Evolutionary conservation across 2,113 vertebrate genomes (phyloP).

Genomic region (Etheostoma spectabile): DNA sequence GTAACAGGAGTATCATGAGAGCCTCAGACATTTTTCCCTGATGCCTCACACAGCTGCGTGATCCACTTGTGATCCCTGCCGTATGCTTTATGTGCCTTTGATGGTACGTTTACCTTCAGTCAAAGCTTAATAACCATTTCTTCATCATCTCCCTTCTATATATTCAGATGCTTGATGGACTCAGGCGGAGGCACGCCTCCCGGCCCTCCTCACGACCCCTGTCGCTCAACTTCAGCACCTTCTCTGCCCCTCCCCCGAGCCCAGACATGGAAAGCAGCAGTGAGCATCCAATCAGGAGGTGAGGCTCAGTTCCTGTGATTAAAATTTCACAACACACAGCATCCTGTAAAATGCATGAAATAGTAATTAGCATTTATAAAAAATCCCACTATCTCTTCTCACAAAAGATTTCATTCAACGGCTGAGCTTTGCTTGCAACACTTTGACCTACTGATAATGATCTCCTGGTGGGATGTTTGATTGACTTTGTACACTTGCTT

Average conservation of each 20-base stretch:
- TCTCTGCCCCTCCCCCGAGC: conserved; percentile 81
- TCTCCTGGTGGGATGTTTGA: conserved; percentile 50
- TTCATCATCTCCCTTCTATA: conserved; percentile 3
- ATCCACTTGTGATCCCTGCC: not conserved
- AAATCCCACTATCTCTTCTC: conserved; percentile 35
- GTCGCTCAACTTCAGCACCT: conserved; percentile 85
- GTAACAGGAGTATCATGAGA: not conserved
- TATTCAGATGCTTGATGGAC: conserved; percentile 84
- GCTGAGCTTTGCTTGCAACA: conserved; percentile 41
- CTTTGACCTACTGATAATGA: conserved; percentile 45
- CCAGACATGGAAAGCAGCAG: conserved; percentile 82
- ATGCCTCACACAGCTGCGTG: conserved; percentile 8
- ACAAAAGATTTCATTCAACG: conserved; percentile 43
- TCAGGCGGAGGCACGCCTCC: conserved; percentile 79
- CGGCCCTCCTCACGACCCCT: conserved; percentile 78
- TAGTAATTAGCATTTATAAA: conserved; percentile 55
- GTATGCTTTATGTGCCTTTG: no score
- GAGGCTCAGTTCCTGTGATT: conserved; percentile 56
- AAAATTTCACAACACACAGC: conserved; percentile 53
- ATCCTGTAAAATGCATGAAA: conserved; percentile 57
- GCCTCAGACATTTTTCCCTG: not conserved
- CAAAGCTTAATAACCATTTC: not conserved
- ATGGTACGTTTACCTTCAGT: not conserved
- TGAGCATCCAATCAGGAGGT: conserved; percentile 86
- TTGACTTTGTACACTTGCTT: conserved; percentile 13